phyloP scores from a whole-genome alignment of 2,113 vertebrate genomes.

The Sinocyclocheilus grahami region DNA sequence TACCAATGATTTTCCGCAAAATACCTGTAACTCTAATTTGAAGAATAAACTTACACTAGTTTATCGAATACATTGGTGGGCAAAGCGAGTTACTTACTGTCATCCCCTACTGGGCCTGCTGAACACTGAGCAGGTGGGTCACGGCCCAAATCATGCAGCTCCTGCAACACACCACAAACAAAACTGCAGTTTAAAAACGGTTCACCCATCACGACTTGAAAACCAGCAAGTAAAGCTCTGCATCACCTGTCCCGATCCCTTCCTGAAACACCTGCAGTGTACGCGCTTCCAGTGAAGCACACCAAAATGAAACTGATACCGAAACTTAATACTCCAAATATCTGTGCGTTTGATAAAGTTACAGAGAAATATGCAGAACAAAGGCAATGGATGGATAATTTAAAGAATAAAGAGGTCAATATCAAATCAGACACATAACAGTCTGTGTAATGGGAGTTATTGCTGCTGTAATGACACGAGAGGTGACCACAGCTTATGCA shows the following conservation, averaged over 20 bases:
- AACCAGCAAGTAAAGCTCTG: neutral
- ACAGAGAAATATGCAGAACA: neutral
- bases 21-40: no score
- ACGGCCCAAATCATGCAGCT: constrained; percentile 96
- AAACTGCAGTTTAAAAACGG: neutral
- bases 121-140: constrained; percentile 98
- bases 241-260: neutral
- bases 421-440: constrained; percentile 9
- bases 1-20: neutral
- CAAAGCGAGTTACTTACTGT: constrained; percentile 75
- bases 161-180: constrained; percentile 70
- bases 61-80: neutral
- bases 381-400: neutral
- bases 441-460: neutral
- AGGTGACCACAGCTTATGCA: constrained; percentile 21
- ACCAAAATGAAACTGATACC: neutral
- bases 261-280: constrained; percentile 20
- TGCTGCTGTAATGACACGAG: neutral
- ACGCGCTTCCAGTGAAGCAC: neutral
- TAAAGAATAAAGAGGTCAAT: neutral
- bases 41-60: neutral
- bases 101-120: constrained; percentile 96
- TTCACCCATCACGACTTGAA: neutral
- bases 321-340: neutral
- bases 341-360: neutral